Evolutionary conservation across 1,140 invertebrate genomes (phyloP), one percentile per base, ranked within the genome.

Genomic region (Procambarus virginalis): DNA sequence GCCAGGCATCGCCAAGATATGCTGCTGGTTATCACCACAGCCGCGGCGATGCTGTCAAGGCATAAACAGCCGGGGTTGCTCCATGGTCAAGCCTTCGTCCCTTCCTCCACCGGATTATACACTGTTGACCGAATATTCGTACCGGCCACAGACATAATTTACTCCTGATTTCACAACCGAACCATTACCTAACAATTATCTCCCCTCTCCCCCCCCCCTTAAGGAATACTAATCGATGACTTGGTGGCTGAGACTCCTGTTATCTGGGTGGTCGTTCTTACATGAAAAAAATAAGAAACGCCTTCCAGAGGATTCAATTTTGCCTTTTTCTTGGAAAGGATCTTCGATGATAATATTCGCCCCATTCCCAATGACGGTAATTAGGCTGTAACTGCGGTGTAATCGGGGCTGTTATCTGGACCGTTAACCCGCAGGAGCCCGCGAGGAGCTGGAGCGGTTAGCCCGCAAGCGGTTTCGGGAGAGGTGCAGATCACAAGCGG

Each of bases 201-300:
- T 17, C 22, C 12, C 51, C 34, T 34, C 34, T 34, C 34, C 34
- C 34, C 34, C 34, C 34, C 34, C 68, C 68, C 68, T 34, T 70
- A 70, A 70, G 22, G 68, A 70, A 70, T 34, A 70, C 68, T 70
- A 70, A 70, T 70, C 68, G 68, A 70, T 70, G n/a, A 34, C 4
- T n/a, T n/a, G 22, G 68, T n/a, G 51, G 51, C 51, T 10, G 51
- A 3, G 20, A 70, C n/a, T 34, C 5, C 20, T 3, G n/a, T 17
- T n/a, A 2, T n/a, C 10, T 70, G 68, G 64, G 68, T 70, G 68
- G 68, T 70, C 68, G 68, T 3, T 34, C n/a, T 3, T 17, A 20
- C 68, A 70, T 2, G n/a, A 3, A 70, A 70, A 70, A 70, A 34
- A 70, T 34, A 10, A 10, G 17, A n/a, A 64, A 8, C n/a, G 6